Percentiles rank a stretch among this genome's conserved stretches.
These are phyloP conservation scores for Oreochromis niloticus DNA, from an alignment of 2,113 vertebrate species.

Conservation along the genomic window DNA sequence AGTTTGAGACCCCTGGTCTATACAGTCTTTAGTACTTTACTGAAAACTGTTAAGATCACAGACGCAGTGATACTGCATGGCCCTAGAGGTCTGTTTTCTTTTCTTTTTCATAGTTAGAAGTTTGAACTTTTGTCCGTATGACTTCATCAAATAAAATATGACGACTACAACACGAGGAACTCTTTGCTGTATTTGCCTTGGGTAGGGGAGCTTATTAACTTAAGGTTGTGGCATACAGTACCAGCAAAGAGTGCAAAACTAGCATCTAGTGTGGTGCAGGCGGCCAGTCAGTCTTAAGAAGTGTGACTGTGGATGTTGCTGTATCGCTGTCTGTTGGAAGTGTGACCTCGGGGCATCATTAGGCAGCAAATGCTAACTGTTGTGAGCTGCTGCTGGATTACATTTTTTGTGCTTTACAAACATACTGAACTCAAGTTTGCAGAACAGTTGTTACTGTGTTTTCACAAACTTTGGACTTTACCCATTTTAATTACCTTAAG, in stretches of 20 bases:
- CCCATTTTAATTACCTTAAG: neutral
- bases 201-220: neutral
- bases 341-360: neutral
- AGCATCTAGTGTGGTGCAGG: neutral
- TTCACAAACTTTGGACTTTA: neutral
- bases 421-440: neutral
- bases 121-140: neutral
- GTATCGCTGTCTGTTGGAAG: neutral
- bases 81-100: neutral
- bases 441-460: neutral
- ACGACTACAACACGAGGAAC: rapidly evolving
- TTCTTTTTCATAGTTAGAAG: neutral
- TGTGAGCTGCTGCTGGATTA: neutral
- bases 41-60: neutral
- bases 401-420: neutral
- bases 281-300: neutral
- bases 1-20: neutral
- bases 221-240: neutral
- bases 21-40: neutral
- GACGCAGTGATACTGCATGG: rapidly evolving
- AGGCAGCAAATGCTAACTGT: neutral
- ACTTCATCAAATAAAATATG: neutral
- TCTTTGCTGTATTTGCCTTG: neutral
- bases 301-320: neutral
- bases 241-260: neutral